Conservation (phyloP, 2,888 invertebrate genomes). For the Tiphia femorata region DNA sequence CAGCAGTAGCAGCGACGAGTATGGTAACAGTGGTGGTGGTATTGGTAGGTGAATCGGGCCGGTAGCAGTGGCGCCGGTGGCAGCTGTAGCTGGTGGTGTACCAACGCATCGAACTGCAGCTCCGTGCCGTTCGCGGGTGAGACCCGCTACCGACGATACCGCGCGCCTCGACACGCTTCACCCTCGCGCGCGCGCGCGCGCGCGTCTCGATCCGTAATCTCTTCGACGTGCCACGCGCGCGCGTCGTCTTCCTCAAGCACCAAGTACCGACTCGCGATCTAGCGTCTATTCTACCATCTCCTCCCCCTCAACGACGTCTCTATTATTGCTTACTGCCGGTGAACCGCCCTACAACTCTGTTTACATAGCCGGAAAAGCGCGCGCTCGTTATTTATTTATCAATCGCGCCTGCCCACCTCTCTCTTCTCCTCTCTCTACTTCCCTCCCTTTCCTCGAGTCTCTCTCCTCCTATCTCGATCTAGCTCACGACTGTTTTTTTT, state of each 20-base stretch:
- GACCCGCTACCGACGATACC: not conserved
- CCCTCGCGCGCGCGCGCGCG: too few species aligned
- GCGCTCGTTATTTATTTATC: not conserved
- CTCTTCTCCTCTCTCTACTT: not conserved
- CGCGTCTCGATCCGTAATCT: too few species aligned
- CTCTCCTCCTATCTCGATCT: not conserved
- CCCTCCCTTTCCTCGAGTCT: not conserved
- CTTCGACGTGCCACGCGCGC: too few species aligned
- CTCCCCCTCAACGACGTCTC: too few species aligned
- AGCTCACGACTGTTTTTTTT: too few species aligned
- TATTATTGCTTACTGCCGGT: too few species aligned
- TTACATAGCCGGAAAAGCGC: too few species aligned
- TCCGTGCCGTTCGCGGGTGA: not conserved
- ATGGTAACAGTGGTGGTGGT: constrained; percentile 22
- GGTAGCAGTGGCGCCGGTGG: constrained; percentile 35
- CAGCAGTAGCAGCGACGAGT: constrained; percentile 34
- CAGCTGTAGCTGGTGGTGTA: constrained; percentile 49
- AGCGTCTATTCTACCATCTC: too few species aligned
- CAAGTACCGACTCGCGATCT: too few species aligned
- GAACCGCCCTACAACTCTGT: too few species aligned
- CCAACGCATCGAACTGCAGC: constrained; percentile 38
- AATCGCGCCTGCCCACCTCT: not conserved
- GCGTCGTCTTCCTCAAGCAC: too few species aligned
- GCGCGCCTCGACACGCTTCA: not conserved
- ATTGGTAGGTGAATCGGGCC: constrained; percentile 18